Base-by-base conservation (phyloP, 2,888 invertebrate species). In the Pyrrhia umbra region DNA sequence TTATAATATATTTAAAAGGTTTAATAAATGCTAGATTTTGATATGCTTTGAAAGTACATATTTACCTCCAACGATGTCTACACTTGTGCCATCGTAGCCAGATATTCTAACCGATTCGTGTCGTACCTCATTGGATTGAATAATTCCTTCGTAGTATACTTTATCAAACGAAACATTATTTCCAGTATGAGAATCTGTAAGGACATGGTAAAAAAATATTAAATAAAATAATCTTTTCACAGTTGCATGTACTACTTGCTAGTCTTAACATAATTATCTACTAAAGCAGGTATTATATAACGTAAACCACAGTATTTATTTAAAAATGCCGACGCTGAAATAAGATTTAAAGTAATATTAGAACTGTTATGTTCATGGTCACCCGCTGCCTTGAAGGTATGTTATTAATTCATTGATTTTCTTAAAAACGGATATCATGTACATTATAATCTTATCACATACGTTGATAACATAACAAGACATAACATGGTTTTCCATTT, bases 31-130 rank as follows among this genome's bases (percentile, higher is more conserved):
- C 9, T 30, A 30, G 3, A 6, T 5, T 20, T 20, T 13, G 18
- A 16, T 27, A 27, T 9, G 10, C 9, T 3, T 21, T 2, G 9
- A 15, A 13, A 30, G 30, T 8, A 0, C n/a, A 0, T 2, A 57
- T 70, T 82, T 85, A 93, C 93, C 87, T 79, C 93, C 93, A 47
- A 73, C 23, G 50, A 91, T 40, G 6, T 82, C 74, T 13, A 94
- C 68, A 34, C 40, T 74, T 8, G 79, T 77, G 69, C 86, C 90
- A 59, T 68, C 62, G 58, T 84, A 90, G 30, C 86, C 87, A 21
- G 65, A 67, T 42, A 93, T 43, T 20, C 64, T 79, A 47, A 94
- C 92, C 0, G 56, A 30, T 64, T 92, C 94, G 75, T 94, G 94
- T 47, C 70, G 74, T 1, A 92, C 81, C 9, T 66, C 67, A 45